Evolutionary conservation across 2,888 invertebrate genomes (phyloP).

Genomic region (Druceiella hillmani): DNA sequence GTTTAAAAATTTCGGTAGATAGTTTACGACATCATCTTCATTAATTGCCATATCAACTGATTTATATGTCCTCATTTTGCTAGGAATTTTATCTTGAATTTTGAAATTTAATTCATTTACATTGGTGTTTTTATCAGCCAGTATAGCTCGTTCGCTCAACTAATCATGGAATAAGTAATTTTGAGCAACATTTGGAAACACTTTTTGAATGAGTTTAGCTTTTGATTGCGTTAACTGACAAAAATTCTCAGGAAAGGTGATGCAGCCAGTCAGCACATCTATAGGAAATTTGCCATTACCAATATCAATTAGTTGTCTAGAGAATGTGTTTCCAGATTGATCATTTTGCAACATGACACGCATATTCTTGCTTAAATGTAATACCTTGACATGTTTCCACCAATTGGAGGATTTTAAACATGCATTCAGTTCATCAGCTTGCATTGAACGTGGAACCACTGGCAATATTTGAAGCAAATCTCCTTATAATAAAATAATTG

Average conservation of each 20-base stretch:
- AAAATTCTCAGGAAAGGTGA: constrained; percentile 20
- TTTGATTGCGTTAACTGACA: constrained; percentile 23
- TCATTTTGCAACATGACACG: constrained; percentile 22
- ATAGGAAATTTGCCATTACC: constrained; percentile 23
- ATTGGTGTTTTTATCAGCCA: constrained; percentile 17
- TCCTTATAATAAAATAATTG: constrained; percentile 27
- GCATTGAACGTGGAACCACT: constrained; percentile 27
- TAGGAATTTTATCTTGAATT: constrained; percentile 24
- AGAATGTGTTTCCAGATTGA: constrained; percentile 20
- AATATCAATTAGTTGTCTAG: constrained; percentile 22
- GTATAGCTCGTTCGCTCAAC: constrained; percentile 24
- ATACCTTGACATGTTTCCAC: constrained; percentile 26
- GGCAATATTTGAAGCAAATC: constrained; percentile 31
- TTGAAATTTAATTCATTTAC: constrained; percentile 23
- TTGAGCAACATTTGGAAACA: constrained; percentile 28
- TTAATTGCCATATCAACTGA: constrained; percentile 27
- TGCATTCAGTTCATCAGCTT: constrained; percentile 30
- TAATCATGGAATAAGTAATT: constrained; percentile 22
- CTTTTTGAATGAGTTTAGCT: constrained; percentile 25
- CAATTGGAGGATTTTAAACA: constrained; percentile 28
- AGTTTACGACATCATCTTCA: constrained; percentile 28
- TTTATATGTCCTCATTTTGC: constrained; percentile 26
- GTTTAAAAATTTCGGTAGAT: constrained; percentile 29
- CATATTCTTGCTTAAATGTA: constrained; percentile 22
- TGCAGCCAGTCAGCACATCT: constrained; percentile 20